Percentiles rank a stretch among this genome's conserved stretches.
phyloP scores from a whole-genome alignment of 2,797 vertebrate species.

The Coregonus ussuriensis region DNA sequence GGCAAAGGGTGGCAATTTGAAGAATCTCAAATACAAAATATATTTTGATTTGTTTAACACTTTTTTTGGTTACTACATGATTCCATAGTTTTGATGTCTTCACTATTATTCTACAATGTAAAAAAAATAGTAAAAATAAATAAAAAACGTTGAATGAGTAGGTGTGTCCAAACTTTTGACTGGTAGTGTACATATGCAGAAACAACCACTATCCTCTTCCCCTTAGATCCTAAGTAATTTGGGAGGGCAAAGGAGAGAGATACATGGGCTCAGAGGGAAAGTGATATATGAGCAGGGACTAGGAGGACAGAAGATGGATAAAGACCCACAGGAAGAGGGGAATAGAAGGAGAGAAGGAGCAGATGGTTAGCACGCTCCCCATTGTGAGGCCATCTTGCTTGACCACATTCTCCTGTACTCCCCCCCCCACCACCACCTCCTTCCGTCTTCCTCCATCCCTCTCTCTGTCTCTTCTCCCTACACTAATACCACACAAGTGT shows the following conservation, averaged over 20 bases:
- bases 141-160: no score
- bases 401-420: background rate
- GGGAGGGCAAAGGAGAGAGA: background rate
- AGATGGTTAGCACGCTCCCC: conserved; percentile 2
- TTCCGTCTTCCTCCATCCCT: background rate
- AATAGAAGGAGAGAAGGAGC: background rate
- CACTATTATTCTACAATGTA: no score
- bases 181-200: no score
- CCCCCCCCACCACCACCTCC: no score
- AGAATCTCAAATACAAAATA: no score
- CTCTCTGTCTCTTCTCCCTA: background rate
- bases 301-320: background rate
- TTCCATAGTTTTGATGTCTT: no score
- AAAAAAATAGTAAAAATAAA: no score
- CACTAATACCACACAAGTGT: no score
- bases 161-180: no score
- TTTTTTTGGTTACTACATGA: no score
- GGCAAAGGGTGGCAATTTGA: no score
- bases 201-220: background rate
- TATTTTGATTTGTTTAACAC: no score
- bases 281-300: background rate
- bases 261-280: background rate
- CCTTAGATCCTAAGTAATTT: background rate
- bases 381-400: background rate
- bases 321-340: background rate